Percentiles rank a stretch among this genome's conserved stretches.
phyloP scores from a whole-genome alignment of 64 coral and sea anemone species.

The Porites australiensis region DNA sequence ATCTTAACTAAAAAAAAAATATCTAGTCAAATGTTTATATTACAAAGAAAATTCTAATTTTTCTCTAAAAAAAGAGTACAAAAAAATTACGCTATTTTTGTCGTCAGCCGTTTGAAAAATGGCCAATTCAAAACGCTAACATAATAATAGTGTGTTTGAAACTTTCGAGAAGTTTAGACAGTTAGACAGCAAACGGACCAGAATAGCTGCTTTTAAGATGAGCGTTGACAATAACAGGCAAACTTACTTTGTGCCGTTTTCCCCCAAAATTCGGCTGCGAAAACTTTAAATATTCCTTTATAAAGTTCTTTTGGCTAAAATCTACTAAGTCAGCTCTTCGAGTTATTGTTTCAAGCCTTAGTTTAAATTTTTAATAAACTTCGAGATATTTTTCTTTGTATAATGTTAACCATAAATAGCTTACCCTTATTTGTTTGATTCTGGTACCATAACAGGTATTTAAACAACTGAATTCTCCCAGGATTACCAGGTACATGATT shows the following conservation, averaged over 20 bases:
- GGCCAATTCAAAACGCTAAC: neutral
- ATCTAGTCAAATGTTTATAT: too few species aligned
- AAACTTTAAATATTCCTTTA: neutral
- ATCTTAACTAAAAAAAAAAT: too few species aligned
- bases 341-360: neutral
- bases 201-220: neutral
- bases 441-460: constrained; percentile 35
- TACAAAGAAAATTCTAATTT: too few species aligned
- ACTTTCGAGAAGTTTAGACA: too few species aligned
- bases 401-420: neutral
- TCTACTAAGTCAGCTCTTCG: neutral
- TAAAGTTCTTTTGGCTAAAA: neutral
- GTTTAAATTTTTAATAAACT: constrained; percentile 27
- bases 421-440: neutral
- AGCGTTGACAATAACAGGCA: neutral
- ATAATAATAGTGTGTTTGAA: neutral
- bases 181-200: too few species aligned
- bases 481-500: neutral
- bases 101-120: too few species aligned
- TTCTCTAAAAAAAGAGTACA: too few species aligned
- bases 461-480: neutral
- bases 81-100: too few species aligned
- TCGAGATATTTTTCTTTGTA: neutral
- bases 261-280: neutral
- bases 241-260: constrained; percentile 25